phyloP scores from a whole-genome alignment of 2,888 invertebrate genomes.

The Phortica magna region DNA sequence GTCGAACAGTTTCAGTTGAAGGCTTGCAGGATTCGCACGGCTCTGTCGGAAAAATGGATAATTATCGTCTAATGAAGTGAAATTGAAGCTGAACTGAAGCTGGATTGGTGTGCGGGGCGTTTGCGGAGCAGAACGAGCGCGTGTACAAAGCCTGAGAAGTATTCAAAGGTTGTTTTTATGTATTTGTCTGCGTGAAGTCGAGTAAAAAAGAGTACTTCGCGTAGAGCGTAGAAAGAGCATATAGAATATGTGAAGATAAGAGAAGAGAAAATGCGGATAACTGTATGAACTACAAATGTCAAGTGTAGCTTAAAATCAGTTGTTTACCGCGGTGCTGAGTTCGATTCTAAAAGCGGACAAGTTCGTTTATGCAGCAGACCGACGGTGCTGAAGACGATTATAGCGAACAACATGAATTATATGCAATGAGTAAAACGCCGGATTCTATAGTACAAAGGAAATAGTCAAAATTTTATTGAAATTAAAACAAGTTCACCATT shows the following conservation, averaged over 20 bases:
- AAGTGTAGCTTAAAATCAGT: conserved; percentile 21
- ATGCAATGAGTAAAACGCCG: neutral
- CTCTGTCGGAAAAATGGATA: conserved; percentile 51
- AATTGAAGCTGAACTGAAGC: neutral
- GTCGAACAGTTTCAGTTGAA: conserved; percentile 74
- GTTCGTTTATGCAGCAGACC: conserved; percentile 4
- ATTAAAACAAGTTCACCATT: neutral
- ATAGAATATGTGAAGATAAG: neutral
- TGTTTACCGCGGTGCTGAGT: conserved; percentile 11
- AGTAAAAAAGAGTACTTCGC: too few species aligned
- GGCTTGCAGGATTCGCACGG: conserved; percentile 76
- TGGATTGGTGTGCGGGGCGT: neutral
- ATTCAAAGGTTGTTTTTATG: conserved; percentile 1
- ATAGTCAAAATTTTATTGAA: neutral
- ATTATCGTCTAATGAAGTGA: conserved; percentile 4
- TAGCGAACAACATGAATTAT: neutral
- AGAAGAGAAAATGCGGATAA: neutral
- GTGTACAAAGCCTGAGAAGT: neutral
- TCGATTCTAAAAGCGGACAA: neutral
- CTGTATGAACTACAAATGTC: conserved; percentile 12
- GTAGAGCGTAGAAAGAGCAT: neutral
- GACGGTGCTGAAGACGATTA: neutral
- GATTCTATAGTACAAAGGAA: neutral
- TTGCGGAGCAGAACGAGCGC: conserved; percentile 9
- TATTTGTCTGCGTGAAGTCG: too few species aligned